Percentiles rank a stretch among this genome's conserved stretches.
Conservation (phyloP, 2,888 invertebrate genomes). For the Isoperla grammatica region DNA sequence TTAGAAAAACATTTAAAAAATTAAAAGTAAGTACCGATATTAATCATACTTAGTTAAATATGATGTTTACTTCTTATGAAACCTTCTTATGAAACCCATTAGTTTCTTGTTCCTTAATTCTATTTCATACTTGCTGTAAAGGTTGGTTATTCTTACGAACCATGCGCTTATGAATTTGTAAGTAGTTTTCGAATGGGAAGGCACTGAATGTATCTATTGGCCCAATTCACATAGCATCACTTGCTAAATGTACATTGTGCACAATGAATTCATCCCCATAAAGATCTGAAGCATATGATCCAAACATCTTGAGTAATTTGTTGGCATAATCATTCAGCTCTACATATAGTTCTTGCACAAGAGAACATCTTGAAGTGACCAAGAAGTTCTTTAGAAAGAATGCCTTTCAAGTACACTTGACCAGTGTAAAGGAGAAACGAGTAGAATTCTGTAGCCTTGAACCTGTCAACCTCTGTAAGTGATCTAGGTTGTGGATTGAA, state of each 20-base stretch:
- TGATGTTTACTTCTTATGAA: no score
- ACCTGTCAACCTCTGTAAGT: neutral
- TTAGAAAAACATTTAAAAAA: no score
- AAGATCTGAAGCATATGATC: neutral
- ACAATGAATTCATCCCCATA: neutral
- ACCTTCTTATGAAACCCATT: no score
- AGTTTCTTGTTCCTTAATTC: neutral
- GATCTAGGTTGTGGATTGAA: neutral
- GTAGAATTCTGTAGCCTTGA: neutral
- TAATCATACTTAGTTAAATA: no score
- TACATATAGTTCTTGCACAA: neutral
- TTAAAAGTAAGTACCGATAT: no score
- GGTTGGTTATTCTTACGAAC: neutral
- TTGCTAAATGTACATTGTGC: neutral
- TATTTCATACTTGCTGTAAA: neutral
- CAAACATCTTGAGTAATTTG: neutral
- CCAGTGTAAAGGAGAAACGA: neutral
- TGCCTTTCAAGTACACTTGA: neutral
- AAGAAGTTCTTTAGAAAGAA: neutral
- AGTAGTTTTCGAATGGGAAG: neutral
- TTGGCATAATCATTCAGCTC: neutral
- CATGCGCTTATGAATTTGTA: neutral
- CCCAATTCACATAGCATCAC: neutral
- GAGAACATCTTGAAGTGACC: neutral
- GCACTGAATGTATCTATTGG: neutral